These are phyloP conservation scores for Belonocnema kinseyi DNA, from an alignment of 1,140 invertebrate genomes.

Conservation along the genomic window DNA sequence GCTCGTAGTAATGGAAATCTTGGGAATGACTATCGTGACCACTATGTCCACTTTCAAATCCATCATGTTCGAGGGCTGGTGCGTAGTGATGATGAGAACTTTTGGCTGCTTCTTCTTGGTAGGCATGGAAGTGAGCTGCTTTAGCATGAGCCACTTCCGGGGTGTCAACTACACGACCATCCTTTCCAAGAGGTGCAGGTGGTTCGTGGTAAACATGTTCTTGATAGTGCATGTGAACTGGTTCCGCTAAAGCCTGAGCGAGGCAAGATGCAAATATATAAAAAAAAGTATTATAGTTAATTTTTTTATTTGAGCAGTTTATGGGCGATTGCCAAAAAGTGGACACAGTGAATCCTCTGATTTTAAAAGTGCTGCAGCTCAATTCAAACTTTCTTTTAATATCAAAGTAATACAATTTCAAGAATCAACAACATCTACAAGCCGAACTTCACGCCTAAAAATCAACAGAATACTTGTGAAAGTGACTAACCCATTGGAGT, in stretches of 20 bases:
- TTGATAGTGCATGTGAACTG: conserved; percentile 45
- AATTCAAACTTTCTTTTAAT: too few species aligned
- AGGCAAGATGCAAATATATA: conserved; percentile 55
- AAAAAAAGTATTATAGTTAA: background rate
- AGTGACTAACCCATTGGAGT: too few species aligned
- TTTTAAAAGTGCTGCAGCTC: too few species aligned
- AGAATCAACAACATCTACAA: too few species aligned
- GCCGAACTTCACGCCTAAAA: too few species aligned
- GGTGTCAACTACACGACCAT: conserved; percentile 77
- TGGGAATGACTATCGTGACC: conserved; percentile 34
- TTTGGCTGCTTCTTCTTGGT: conserved; percentile 71
- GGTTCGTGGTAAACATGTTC: conserved; percentile 68
- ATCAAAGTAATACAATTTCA: too few species aligned
- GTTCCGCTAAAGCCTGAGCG: conserved; percentile 40
- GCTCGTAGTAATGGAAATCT: conserved; percentile 61
- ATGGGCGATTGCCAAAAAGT: too few species aligned
- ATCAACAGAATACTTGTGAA: too few species aligned
- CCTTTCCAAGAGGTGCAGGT: conserved; percentile 70
- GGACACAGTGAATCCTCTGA: too few species aligned
- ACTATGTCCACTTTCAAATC: background rate
- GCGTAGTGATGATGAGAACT: conserved; percentile 48
- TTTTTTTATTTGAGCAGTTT: too few species aligned
- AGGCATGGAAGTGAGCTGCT: conserved; percentile 76
- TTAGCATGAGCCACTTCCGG: conserved; percentile 79
- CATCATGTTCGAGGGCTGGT: conserved; percentile 25